Conservation (phyloP, 1,140 invertebrate genomes). For the Rhopalosiphum maidis region DNA sequence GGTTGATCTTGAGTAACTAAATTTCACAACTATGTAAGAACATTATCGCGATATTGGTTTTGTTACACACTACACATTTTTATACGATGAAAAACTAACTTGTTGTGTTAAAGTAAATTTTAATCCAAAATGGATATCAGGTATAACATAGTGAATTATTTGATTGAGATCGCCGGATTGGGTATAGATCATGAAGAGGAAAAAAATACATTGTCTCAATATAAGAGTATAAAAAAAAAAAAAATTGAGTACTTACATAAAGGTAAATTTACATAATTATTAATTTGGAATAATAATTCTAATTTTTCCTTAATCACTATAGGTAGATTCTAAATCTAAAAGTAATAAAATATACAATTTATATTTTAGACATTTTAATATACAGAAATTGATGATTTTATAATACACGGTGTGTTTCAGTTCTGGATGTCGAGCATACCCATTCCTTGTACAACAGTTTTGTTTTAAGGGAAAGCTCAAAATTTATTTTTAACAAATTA, state of each 20-base stretch:
- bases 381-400: constrained; percentile 35
- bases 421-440: constrained; percentile 24
- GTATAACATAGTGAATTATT: too few species aligned
- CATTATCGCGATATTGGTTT: not conserved
- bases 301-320: constrained; percentile 35
- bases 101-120: not conserved
- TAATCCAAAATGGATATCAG: not conserved
- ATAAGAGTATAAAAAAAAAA: not conserved
- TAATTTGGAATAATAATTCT: constrained; percentile 26
- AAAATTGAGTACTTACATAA: not conserved
- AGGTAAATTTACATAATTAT: constrained; percentile 13
- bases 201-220: not conserved
- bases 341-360: constrained; percentile 55
- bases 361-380: constrained; percentile 48
- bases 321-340: constrained; percentile 47
- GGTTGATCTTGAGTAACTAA: not conserved
- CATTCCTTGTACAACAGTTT: constrained; percentile 42
- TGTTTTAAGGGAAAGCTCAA: not conserved
- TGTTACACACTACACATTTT: not conserved
- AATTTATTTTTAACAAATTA: constrained; percentile 16
- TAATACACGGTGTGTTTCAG: not conserved
- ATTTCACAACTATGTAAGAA: not conserved
- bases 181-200: not conserved
- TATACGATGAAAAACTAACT: not conserved
- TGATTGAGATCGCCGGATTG: constrained; percentile 17